phyloP scores from a whole-genome alignment of 2,888 invertebrate genomes.

The Idaea aversata region DNA sequence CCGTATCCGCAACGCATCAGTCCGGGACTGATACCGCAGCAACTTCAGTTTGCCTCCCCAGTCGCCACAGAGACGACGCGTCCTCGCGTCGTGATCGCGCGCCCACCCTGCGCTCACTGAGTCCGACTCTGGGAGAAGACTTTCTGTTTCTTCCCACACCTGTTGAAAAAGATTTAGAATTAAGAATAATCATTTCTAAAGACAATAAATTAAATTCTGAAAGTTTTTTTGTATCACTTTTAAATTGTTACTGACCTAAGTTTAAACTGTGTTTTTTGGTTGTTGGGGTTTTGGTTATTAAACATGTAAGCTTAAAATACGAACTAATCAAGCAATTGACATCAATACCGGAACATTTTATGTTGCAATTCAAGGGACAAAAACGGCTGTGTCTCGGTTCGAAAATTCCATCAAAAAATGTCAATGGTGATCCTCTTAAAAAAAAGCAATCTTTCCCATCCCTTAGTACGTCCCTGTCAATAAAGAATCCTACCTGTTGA shows the following conservation, averaged over 20 bases:
- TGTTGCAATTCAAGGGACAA: too few relatives aligned
- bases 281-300: too few relatives aligned
- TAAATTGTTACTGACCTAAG: too few relatives aligned
- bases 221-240: too few relatives aligned
- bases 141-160: conserved; percentile 68
- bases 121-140: conserved; percentile 60
- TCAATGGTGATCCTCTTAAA: too few relatives aligned
- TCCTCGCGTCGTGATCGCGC: conserved; percentile 49
- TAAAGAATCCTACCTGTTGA: background rate
- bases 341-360: too few relatives aligned
- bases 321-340: too few relatives aligned
- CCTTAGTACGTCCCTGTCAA: background rate
- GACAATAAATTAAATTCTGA: too few relatives aligned
- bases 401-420: too few relatives aligned
- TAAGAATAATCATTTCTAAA: background rate
- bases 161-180: conserved; percentile 24
- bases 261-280: too few relatives aligned
- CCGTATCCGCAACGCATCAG: conserved; percentile 82
- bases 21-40: conserved; percentile 82
- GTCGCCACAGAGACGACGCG: conserved; percentile 86
- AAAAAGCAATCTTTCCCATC: background rate
- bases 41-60: conserved; percentile 89
- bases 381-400: too few relatives aligned
- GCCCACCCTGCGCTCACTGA: conserved; percentile 65
- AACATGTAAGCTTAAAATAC: too few relatives aligned